These are phyloP conservation scores for Branchipolynoe longqiensis DNA, from an alignment of 2,888 invertebrate genomes.

Conservation along the genomic window DNA sequence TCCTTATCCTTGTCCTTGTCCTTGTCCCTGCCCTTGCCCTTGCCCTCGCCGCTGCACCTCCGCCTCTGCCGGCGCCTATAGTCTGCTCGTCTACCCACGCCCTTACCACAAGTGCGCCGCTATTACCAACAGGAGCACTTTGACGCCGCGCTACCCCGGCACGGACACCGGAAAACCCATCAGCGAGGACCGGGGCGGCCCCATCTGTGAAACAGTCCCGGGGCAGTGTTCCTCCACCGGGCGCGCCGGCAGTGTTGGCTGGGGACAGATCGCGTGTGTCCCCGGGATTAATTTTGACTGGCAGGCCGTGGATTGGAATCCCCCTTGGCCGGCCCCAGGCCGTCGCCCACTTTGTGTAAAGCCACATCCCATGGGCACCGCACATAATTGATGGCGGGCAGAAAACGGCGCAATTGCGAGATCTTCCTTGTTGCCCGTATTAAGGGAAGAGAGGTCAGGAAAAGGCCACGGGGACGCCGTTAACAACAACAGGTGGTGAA, in stretches of 20 bases:
- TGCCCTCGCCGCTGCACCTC: not conserved
- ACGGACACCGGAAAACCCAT: not conserved
- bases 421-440: conserved; percentile 11
- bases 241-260: not conserved
- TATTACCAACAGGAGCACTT: conserved; percentile 10
- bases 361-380: conserved; percentile 4
- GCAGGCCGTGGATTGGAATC: conserved; percentile 17
- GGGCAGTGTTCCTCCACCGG: too few species aligned
- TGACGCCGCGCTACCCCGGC: not conserved
- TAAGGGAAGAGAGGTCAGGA: conserved; percentile 17
- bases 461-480: conserved; percentile 25
- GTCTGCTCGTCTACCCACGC: not conserved
- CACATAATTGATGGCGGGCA: conserved; percentile 40
- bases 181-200: not conserved
- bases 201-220: conserved; percentile 14
- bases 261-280: conserved; percentile 13
- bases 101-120: not conserved
- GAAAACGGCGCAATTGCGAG: conserved; percentile 14
- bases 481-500: not conserved
- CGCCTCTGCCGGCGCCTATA: not conserved
- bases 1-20: not conserved
- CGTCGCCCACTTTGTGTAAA: conserved; percentile 22
- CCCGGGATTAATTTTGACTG: conserved; percentile 23
- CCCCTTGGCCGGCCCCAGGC: not conserved
- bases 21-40: not conserved